Percentiles rank a stretch among this genome's conserved stretches.
Conservation (phyloP, 2,797 vertebrate genomes). For the Tragopan temminckii region DNA sequence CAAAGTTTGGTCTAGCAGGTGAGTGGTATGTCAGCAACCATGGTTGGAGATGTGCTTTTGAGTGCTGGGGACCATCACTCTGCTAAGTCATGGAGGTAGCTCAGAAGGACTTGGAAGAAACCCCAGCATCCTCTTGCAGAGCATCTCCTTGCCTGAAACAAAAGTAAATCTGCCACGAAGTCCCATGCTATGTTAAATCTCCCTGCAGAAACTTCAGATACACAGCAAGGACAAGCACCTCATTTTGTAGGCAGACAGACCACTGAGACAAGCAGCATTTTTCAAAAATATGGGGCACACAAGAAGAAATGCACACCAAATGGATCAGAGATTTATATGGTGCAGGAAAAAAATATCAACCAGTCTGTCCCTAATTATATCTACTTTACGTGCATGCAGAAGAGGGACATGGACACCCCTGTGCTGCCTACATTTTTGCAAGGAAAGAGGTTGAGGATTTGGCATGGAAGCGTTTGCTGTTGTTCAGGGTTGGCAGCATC, state of each 20-base stretch:
- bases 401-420: not conserved
- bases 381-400: not conserved
- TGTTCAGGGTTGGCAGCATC: not conserved
- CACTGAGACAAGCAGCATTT: not conserved
- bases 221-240: not conserved
- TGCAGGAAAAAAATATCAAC: not conserved
- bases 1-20: not conserved
- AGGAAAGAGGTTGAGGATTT: not conserved
- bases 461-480: not conserved
- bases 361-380: not conserved
- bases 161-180: not conserved
- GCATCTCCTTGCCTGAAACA: not conserved
- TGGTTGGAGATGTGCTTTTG: not conserved
- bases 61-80: not conserved
- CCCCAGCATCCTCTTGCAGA: not conserved
- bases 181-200: not conserved
- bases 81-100: not conserved
- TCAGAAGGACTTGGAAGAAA: not conserved
- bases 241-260: not conserved
- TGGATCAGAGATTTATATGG: rapidly evolving
- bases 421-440: not conserved
- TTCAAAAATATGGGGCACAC: not conserved
- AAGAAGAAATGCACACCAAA: not conserved
- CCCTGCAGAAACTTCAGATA: not conserved
- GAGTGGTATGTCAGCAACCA: too few relatives aligned